A percentile compares a stretch with the other conserved stretches of the same genome.
Conservation (phyloP, 1,140 invertebrate genomes). For the Sitobion miscanthi region DNA sequence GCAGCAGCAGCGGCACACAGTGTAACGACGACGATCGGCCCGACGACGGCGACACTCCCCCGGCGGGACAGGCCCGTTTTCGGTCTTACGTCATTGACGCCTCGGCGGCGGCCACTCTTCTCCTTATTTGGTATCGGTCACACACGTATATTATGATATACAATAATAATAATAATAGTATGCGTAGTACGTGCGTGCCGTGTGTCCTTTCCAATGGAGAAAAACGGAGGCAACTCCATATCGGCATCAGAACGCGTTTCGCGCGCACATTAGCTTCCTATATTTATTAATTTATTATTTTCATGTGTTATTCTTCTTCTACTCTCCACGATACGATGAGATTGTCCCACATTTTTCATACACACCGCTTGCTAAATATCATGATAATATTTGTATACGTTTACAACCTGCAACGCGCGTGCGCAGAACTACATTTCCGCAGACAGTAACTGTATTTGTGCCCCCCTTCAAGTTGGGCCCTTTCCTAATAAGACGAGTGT, state of each 20-base stretch:
- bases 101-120: slow-evolving; percentile 19
- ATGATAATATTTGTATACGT: neutral
- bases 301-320: neutral
- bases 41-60: slow-evolving; percentile 43
- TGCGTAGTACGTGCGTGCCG: neutral
- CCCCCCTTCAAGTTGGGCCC: neutral
- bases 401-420: neutral
- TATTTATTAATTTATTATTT: neutral
- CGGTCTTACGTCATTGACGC: slow-evolving; percentile 52
- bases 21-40: neutral
- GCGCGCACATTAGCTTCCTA: neutral
- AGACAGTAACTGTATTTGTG: neutral
- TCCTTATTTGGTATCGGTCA: slow-evolving; percentile 54
- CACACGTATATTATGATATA: neutral
- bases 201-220: slow-evolving; percentile 17
- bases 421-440: too few relatives aligned
- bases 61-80: slow-evolving; percentile 51
- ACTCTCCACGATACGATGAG: neutral
- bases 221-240: neutral
- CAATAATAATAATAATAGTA: neutral
- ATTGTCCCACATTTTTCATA: neutral
- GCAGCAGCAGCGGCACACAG: neutral
- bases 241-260: neutral
- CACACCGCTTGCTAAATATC: neutral
- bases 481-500: neutral